phyloP scores from a whole-genome alignment of 2,113 vertebrate species.

The Sisor rabdophorus region DNA sequence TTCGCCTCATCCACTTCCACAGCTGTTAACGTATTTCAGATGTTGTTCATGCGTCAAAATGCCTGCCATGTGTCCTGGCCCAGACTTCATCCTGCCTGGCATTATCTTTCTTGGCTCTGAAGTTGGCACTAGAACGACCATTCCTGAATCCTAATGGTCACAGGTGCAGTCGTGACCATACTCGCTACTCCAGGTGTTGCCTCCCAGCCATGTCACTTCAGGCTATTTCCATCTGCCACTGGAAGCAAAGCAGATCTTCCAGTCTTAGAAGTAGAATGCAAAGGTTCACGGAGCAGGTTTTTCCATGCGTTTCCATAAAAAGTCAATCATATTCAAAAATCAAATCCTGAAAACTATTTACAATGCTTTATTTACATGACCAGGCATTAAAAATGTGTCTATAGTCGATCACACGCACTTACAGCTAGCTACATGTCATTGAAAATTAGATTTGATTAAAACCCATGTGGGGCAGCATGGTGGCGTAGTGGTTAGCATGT shows the following conservation, averaged over 20 bases:
- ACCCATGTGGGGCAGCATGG: not conserved
- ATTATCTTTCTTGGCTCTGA: conserved; percentile 35
- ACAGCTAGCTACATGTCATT: not conserved
- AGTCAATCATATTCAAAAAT: not conserved
- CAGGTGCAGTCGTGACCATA: conserved; percentile 68
- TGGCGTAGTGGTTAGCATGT: too few relatives aligned
- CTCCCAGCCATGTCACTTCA: conserved; percentile 71
- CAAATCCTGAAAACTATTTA: not conserved
- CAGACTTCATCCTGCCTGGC: conserved; percentile 59
- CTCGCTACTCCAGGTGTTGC: conserved; percentile 70
- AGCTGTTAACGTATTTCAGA: conserved; percentile 52
- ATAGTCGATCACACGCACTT: not conserved
- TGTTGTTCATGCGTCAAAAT: conserved; percentile 59
- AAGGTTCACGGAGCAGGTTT: conserved; percentile 15
- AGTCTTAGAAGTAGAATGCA: conserved; percentile 2
- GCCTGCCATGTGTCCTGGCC: conserved; percentile 59
- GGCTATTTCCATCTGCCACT: conserved; percentile 70
- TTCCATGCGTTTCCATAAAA: not conserved
- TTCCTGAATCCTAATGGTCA: conserved; percentile 58
- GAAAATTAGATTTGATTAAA: not conserved
- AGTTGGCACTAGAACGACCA: conserved; percentile 35
- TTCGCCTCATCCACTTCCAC: conserved; percentile 45
- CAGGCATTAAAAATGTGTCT: too few relatives aligned
- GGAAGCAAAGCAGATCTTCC: conserved; percentile 45
- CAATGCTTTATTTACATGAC: too few relatives aligned